phyloP scores from a whole-genome alignment of 2,113 vertebrate species.

The Panurus biarmicus region DNA sequence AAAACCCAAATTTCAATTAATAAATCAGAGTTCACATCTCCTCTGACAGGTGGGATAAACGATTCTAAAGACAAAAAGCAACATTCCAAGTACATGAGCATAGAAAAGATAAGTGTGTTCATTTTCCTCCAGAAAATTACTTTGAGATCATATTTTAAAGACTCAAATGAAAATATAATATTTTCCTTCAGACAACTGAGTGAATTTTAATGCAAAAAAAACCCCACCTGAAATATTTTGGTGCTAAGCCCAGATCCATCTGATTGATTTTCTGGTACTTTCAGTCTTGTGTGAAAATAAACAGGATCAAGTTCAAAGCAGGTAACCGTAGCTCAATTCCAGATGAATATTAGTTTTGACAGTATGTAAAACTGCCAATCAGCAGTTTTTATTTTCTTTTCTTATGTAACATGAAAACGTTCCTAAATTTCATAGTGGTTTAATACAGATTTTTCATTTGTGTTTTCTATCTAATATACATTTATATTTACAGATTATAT shows the following conservation, averaged over 20 bases:
- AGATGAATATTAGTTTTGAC: not conserved
- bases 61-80: not conserved
- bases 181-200: not conserved
- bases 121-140: not conserved
- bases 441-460: not conserved
- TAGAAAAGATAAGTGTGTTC: not conserved
- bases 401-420: not conserved
- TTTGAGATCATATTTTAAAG: not conserved
- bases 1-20: not conserved
- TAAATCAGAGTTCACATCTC: not conserved
- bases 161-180: rapidly evolving
- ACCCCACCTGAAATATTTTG: not conserved
- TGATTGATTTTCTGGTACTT: not conserved
- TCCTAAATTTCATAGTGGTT: not conserved
- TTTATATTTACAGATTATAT: not conserved
- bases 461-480: not conserved
- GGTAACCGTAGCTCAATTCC: not conserved
- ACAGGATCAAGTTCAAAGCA: not conserved
- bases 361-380: not conserved
- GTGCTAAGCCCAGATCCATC: not conserved
- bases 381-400: not conserved
- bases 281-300: not conserved
- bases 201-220: not conserved
- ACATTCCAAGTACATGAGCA: not conserved
- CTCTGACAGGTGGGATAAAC: not conserved